A percentile compares a stretch with the other conserved stretches of the same genome.
These are phyloP conservation scores for Planococcus citri DNA, from an alignment of 1,140 invertebrate genomes.

Conservation along the genomic window DNA sequence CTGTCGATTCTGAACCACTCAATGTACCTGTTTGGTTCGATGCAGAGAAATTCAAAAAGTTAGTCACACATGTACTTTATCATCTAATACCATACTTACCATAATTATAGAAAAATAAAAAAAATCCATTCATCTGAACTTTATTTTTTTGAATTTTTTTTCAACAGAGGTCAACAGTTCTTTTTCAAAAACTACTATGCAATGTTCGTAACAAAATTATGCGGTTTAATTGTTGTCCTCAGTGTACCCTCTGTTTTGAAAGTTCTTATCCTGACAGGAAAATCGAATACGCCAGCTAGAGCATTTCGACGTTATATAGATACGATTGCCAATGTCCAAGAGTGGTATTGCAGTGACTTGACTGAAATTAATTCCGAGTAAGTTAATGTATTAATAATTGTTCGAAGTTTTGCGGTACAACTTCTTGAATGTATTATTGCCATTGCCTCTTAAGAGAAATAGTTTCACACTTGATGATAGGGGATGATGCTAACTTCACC, in stretches of 20 bases:
- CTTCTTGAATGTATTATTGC: too few species aligned
- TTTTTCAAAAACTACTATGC: constrained; percentile 45
- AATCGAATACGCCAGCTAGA: constrained; percentile 44
- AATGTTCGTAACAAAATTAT: constrained; percentile 44
- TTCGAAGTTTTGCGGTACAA: too few species aligned
- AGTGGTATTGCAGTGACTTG: constrained; percentile 59
- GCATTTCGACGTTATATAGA: constrained; percentile 64
- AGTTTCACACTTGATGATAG: too few species aligned
- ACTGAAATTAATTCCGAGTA: constrained; percentile 32
- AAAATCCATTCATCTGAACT: not conserved
- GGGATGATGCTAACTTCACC: too few species aligned
- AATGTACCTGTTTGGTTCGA: not conserved
- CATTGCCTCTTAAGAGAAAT: too few species aligned
- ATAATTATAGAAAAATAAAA: not conserved
- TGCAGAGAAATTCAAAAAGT: constrained; percentile 10
- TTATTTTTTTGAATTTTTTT: constrained; percentile 22
- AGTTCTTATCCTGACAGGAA: constrained; percentile 48
- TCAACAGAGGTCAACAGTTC: constrained; percentile 45
- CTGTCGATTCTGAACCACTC: not conserved
- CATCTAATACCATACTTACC: not conserved
- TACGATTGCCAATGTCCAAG: constrained; percentile 52
- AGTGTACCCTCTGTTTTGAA: constrained; percentile 47
- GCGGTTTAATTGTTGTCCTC: constrained; percentile 48
- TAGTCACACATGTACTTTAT: not conserved
- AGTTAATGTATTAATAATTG: constrained; percentile 15